Base-by-base conservation (phyloP, 2,888 invertebrate species). In the Sthenelais limicola region DNA sequence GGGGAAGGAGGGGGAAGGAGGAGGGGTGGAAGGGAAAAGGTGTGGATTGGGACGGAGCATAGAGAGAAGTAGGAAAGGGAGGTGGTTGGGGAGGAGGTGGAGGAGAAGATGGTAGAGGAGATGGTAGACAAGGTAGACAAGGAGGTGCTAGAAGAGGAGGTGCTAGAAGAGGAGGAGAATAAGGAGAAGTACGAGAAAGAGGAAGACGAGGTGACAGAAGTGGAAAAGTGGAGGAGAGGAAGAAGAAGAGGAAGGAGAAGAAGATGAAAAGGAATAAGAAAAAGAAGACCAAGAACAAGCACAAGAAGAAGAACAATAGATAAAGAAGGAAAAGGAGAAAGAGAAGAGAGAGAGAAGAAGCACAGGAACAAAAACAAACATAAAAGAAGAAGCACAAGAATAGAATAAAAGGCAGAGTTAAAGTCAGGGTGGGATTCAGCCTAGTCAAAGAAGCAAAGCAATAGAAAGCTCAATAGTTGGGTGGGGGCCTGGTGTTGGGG, bases 321-420 rank as follows among this genome's bases (percentile, higher is more conserved):
- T 43, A n/a, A 43, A 43, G 47, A 43, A 43, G 47, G 47, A 43
- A 43, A 43, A 43, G 47, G n/a, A 43, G 47, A 43, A 43, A n/a
- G 47, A 43, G 47, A n/a, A 43, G 47, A n/a, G n/a, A n/a, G n/a
- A 43, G 47, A 43, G n/a, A n/a, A 43, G 47, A n/a, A 12, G n/a
- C 12, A 43, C 12, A n/a, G 47, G 12, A 43, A 43, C 12, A n/a
- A n/a, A 15, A n/a, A 43, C 12, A n/a, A 43, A 43, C 47, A n/a
- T n/a, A n/a, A n/a, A n/a, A n/a, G n/a, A n/a, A n/a, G n/a, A n/a
- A n/a, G n/a, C n/a, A n/a, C n/a, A n/a, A n/a, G n/a, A n/a, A 43
- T 15, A n/a, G 47, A 43, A n/a, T 12, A 43, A n/a, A 43, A 43
- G 47, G n/a, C n/a, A n/a, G n/a, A 43, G 47, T 15, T 15, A n/a